phyloP scores from a whole-genome alignment of 2,888 invertebrate genomes.

The Labia minor region DNA sequence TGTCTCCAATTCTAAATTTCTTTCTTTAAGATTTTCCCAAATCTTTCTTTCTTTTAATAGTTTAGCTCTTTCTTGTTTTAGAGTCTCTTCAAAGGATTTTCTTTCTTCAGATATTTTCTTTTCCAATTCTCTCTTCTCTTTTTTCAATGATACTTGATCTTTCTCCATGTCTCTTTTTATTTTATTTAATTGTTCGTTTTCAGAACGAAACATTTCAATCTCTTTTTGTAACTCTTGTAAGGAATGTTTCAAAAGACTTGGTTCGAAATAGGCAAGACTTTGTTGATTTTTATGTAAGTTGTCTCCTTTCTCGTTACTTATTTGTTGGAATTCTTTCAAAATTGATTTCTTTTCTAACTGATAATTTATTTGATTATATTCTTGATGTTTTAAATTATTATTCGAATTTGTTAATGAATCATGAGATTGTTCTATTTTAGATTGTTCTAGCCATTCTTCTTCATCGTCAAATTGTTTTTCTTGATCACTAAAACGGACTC shows the following conservation, averaged over 20 bases:
- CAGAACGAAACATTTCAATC: slow-evolving; percentile 44
- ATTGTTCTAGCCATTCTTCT: slow-evolving; percentile 29
- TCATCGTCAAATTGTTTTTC: slow-evolving; percentile 25
- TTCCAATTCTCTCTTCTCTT: slow-evolving; percentile 45
- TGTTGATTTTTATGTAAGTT: neutral
- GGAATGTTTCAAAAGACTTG: slow-evolving; percentile 49
- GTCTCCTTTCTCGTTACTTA: slow-evolving; percentile 28
- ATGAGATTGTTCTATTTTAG: neutral
- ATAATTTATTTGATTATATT: neutral
- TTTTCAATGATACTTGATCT: slow-evolving; percentile 49
- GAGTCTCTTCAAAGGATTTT: slow-evolving; percentile 50
- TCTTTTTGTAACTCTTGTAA: slow-evolving; percentile 55
- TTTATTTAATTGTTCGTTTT: slow-evolving; percentile 43
- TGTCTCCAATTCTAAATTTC: slow-evolving; percentile 36
- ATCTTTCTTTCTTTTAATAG: slow-evolving; percentile 52
- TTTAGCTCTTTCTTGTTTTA: slow-evolving; percentile 59
- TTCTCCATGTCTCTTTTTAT: slow-evolving; percentile 50
- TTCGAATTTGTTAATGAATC: slow-evolving; percentile 19
- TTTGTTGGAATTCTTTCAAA: slow-evolving; percentile 29
- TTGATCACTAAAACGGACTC: neutral
- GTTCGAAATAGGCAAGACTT: slow-evolving; percentile 40
- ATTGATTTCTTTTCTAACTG: slow-evolving; percentile 25
- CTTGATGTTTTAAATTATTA: slow-evolving; percentile 24
- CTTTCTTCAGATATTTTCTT: slow-evolving; percentile 47
- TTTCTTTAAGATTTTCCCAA: slow-evolving; percentile 54